Percentiles rank a stretch among this genome's conserved stretches.
These are phyloP conservation scores for Notolepis coatsorum DNA, from an alignment of 2,797 vertebrate genomes.

Conservation along the genomic window DNA sequence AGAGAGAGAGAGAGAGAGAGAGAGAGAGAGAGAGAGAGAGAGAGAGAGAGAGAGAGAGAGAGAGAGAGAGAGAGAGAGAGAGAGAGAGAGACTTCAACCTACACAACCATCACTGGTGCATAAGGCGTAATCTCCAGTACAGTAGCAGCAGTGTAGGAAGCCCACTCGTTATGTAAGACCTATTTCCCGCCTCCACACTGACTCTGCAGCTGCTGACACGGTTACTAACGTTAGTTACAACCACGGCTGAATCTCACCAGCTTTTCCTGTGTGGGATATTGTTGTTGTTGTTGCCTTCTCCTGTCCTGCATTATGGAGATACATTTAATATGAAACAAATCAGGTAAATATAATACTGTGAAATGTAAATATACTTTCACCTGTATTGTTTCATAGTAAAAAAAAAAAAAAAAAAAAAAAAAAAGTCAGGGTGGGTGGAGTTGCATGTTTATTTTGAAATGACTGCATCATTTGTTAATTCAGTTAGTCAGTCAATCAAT, in stretches of 20 bases:
- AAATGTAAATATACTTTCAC: no score
- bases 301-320: no score
- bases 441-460: no score
- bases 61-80: slow-evolving; percentile 27
- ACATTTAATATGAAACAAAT: no score
- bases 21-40: slow-evolving; percentile 18
- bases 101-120: slow-evolving; percentile 59
- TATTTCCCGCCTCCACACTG: slow-evolving; percentile 74
- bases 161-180: slow-evolving; percentile 77
- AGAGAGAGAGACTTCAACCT: slow-evolving; percentile 62
- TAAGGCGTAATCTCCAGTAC: slow-evolving; percentile 59
- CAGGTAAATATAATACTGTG: no score
- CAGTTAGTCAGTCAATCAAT: not conserved
- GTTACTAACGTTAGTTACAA: no score
- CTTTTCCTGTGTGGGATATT: slow-evolving; percentile 49
- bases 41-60: slow-evolving; percentile 11
- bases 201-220: slow-evolving; percentile 47
- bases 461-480: no score
- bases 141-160: slow-evolving; percentile 66
- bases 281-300: not conserved
- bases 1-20: slow-evolving; percentile 8
- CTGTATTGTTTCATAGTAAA: no score
- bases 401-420: no score
- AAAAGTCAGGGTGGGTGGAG: no score
- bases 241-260: slow-evolving; percentile 61